A percentile compares a stretch with the other conserved stretches of the same genome.
Evolutionary conservation across 2,888 invertebrate genomes (phyloP).

Genomic region (Tanypteryx hageni): DNA sequence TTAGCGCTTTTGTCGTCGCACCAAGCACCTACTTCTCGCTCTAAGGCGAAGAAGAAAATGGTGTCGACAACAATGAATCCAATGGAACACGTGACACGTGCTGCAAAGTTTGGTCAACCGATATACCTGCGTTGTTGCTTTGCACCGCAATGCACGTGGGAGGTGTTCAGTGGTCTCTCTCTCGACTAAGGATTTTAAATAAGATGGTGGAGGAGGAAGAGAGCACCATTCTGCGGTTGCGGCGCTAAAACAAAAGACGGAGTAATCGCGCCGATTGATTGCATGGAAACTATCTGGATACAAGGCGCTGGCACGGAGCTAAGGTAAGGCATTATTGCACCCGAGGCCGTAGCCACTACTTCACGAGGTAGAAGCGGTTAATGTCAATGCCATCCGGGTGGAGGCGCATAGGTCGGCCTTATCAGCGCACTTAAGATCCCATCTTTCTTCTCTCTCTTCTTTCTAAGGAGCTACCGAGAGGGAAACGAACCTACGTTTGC

Average conservation of each 20-base stretch:
- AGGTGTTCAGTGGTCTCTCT: neutral
- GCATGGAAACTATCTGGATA: neutral
- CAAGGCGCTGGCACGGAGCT: neutral
- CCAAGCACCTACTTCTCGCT: too few relatives aligned
- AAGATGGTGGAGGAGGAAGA: neutral
- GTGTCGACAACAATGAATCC: neutral
- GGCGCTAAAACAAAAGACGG: neutral
- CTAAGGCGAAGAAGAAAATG: neutral
- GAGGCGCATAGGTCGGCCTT: neutral
- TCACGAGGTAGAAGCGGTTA: neutral
- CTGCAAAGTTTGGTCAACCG: neutral
- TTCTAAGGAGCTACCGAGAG: neutral
- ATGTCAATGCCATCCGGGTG: slow-evolving; percentile 20
- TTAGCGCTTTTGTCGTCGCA: too few relatives aligned
- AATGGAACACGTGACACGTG: neutral
- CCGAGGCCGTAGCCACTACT: too few relatives aligned
- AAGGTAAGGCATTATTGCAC: neutral
- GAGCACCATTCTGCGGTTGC: neutral
- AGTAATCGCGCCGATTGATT: neutral
- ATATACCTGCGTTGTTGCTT: too few relatives aligned
- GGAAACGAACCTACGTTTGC: slow-evolving; percentile 17
- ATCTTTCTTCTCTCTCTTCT: neutral
- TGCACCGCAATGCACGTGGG: neutral
- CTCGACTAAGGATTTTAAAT: neutral
- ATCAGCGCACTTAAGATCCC: neutral